Evolutionary conservation across 2,113 vertebrate species (phyloP), one percentile per base, ranked within the genome.

Genomic region (Hippolais icterina): DNA sequence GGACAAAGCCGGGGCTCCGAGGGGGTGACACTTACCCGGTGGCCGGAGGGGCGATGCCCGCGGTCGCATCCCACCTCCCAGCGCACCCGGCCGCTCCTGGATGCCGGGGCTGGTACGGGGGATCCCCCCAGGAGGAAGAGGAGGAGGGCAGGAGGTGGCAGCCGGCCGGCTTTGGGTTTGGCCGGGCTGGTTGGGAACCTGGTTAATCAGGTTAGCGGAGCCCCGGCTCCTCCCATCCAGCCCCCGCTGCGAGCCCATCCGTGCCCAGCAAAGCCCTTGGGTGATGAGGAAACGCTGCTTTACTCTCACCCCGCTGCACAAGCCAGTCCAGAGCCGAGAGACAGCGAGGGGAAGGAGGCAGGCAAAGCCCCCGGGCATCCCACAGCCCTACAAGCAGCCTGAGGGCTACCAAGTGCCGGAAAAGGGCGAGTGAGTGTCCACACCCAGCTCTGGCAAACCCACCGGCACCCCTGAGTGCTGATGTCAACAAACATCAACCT

Each of bases 121-220:
- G 6, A 0, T 27, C 22, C 57, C 64, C 28, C 15, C 12, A 4
- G 54, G 8, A 56, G 56, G 21, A 33, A 14, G 27, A 31, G 54
- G 33, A 57, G 66, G 61, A 42, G 1, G 1, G 88, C 47, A 60
- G 49, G 74, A 82, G 87, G 81, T 16, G 70, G 71, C 39, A n/a
- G 52, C 2, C 2, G 63, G 12, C 23, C 2, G 18, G 17, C 31
- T 44, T 16, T 12, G 57, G 90, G 31, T 23, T 81, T 28, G 56
- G 60, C 31, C 31, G 47, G 96, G 61, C 49, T 28, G 90, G 44
- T 49, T 94, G n/a, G 80, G 44, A 93, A 83, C 75, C 66, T 61
- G 94, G 87, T 76, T 56, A 64, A 88, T 95, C 79, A 90, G 95
- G 96, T 85, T 60, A 68, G 84, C 11, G 11, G 78, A 93, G 49